phyloP scores from a whole-genome alignment of 2,797 vertebrate genomes.

The Melanotaenia parkinsoni region DNA sequence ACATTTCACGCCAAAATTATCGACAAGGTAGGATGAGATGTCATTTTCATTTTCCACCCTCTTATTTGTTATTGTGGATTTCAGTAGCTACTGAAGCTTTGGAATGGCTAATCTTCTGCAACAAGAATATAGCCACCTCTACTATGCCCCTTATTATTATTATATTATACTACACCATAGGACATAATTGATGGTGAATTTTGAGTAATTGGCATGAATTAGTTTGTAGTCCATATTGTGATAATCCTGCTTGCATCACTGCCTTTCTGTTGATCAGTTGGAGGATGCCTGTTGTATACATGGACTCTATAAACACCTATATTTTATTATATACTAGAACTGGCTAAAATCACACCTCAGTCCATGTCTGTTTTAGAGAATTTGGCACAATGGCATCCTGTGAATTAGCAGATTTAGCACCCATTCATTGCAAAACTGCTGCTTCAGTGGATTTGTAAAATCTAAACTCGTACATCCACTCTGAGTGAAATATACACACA shows the following conservation, averaged over 20 bases:
- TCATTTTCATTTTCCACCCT: neutral
- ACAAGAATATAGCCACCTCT: no score
- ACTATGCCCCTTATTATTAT: no score
- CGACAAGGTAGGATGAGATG: no score
- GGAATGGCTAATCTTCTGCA: no score
- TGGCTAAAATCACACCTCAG: neutral
- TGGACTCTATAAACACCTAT: neutral
- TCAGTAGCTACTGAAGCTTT: no score
- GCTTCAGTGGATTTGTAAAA: neutral
- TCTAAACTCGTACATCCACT: neutral
- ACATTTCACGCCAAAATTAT: no score
- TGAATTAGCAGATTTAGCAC: neutral
- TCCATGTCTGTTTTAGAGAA: neutral
- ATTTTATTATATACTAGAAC: neutral
- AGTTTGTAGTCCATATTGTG: neutral
- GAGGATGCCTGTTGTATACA: neutral
- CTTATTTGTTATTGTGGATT: neutral
- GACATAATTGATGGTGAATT: neutral
- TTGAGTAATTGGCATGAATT: neutral
- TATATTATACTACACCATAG: no score
- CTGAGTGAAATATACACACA: neutral
- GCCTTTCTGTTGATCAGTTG: neutral
- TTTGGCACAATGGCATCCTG: neutral
- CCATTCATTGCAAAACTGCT: neutral
- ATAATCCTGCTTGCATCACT: neutral